phyloP scores from a whole-genome alignment of 2,888 invertebrate genomes.

The Hirtodrosophila duncani region DNA sequence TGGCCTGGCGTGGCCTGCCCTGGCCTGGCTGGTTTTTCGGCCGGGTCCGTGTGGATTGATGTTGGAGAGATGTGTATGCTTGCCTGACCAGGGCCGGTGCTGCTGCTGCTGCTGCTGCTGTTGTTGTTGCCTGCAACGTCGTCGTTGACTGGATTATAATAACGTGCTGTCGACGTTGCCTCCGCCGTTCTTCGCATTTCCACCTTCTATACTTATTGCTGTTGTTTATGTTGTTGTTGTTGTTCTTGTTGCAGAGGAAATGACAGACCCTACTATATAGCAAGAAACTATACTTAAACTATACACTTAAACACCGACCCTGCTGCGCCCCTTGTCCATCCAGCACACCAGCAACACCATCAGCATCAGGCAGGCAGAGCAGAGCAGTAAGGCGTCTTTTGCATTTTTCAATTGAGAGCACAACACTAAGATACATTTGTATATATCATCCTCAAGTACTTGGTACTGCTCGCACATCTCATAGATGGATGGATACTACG shows the following conservation, averaged over 20 bases:
- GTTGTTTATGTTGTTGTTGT: constrained; percentile 24
- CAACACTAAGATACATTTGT: constrained; percentile 1
- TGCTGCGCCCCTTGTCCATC: too few relatives aligned
- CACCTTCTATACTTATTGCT: constrained; percentile 57
- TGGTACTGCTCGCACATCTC: too few relatives aligned
- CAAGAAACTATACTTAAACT: too few relatives aligned
- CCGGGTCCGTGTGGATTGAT: background rate
- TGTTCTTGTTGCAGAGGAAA: constrained; percentile 42
- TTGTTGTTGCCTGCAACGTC: constrained; percentile 44
- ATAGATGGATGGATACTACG: background rate
- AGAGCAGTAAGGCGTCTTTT: too few relatives aligned
- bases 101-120: constrained; percentile 24
- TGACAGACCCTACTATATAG: constrained; percentile 42
- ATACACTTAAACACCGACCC: too few relatives aligned
- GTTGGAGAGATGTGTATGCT: background rate
- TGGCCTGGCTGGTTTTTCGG: constrained; percentile 9
- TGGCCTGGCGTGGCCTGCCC: constrained; percentile 46
- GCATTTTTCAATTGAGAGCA: too few relatives aligned
- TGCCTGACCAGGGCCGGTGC: constrained; percentile 30
- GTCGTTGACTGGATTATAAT: constrained; percentile 63
- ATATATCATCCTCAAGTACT: constrained; percentile 16
- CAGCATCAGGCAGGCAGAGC: too few relatives aligned
- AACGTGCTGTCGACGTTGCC: constrained; percentile 48
- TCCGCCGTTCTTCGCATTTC: constrained; percentile 57
- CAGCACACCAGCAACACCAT: too few relatives aligned